Conservation (phyloP, 2,113 vertebrate genomes). For the Siphamia tubifer region DNA sequence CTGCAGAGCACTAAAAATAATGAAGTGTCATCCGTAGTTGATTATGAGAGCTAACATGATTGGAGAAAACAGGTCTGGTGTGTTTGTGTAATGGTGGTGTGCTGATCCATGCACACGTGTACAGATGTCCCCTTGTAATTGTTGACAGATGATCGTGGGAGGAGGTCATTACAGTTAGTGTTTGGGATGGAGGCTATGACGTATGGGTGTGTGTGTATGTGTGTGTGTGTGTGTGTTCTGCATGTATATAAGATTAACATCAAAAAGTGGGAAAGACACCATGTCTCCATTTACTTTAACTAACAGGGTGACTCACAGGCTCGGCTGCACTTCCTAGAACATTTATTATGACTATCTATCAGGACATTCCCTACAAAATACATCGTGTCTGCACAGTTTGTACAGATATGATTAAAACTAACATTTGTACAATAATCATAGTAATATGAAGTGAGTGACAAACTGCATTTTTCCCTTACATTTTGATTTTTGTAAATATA, state of each 20-base stretch:
- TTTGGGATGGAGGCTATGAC: neutral
- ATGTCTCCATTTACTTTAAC: slow-evolving; percentile 13
- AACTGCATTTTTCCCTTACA: too few species aligned
- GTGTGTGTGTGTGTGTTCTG: neutral
- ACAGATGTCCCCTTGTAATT: neutral
- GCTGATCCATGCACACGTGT: neutral
- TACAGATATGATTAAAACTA: neutral
- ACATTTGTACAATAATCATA: neutral
- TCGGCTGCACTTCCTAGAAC: neutral
- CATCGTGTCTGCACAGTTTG: neutral
- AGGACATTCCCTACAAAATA: neutral
- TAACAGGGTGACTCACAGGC: slow-evolving; percentile 13
- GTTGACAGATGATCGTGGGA: slow-evolving; percentile 25
- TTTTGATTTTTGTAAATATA: too few species aligned
- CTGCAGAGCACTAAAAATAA: slow-evolving; percentile 20
- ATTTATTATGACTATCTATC: neutral
- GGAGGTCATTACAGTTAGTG: neutral
- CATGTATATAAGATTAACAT: slow-evolving; percentile 13
- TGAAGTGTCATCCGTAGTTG: slow-evolving; percentile 14
- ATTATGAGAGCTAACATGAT: slow-evolving; percentile 10
- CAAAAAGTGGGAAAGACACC: slow-evolving; percentile 16
- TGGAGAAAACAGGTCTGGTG: neutral
- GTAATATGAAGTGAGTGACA: neutral
- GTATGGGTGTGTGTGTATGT: neutral
- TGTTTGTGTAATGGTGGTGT: neutral